Percentiles rank a stretch among this genome's conserved stretches.
phyloP scores from a whole-genome alignment of 2,797 vertebrate genomes.

The Pachyuromys duprasi region DNA sequence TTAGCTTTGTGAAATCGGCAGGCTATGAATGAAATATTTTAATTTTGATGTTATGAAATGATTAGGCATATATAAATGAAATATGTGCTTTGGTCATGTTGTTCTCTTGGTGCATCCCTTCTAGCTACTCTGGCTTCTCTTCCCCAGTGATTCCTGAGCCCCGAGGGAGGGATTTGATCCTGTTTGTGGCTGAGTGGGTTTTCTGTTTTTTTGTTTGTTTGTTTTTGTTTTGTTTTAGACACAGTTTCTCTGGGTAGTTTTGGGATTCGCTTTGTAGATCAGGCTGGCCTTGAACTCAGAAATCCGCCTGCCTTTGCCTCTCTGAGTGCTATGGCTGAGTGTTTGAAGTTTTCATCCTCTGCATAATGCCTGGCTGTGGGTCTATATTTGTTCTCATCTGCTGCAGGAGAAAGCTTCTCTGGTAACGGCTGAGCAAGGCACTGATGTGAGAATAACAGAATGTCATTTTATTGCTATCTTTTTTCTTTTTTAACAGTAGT shows the following conservation, averaged over 20 bases:
- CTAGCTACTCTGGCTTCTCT: not conserved
- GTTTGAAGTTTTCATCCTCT: not conserved
- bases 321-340: not conserved
- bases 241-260: no score
- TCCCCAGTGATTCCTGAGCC: not conserved
- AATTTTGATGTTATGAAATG: slow-evolving; percentile 12
- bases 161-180: not conserved
- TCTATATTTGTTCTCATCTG: not conserved
- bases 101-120: not conserved
- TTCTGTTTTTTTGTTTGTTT: no score
- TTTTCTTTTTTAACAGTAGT: not conserved
- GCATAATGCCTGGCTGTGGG: not conserved
- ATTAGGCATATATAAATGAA: not conserved
- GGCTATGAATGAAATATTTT: not conserved
- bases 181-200: not conserved
- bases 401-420: not conserved
- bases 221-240: no score
- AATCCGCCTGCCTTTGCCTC: no score
- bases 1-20: slow-evolving; percentile 1
- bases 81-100: not conserved
- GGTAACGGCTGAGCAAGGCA: not conserved
- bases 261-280: no score
- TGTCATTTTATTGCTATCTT: not conserved
- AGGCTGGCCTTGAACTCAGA: no score
- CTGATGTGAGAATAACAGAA: not conserved